Evolutionary conservation across 2,113 vertebrate genomes (phyloP).

Genomic region (Corydoras maculifer): DNA sequence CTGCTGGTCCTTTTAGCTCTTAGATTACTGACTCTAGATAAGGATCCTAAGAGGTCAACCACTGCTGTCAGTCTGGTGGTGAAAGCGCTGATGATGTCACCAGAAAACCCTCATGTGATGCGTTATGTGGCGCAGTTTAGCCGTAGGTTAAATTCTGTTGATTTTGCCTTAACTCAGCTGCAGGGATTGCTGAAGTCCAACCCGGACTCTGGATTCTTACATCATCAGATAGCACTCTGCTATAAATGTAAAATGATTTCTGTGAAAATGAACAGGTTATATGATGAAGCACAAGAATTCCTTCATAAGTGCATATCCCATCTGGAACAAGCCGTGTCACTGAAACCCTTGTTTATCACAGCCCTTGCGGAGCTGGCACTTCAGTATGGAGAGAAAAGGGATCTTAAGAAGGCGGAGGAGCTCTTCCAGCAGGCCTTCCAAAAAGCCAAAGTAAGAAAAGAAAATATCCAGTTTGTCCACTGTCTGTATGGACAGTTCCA

Average conservation of each 20-base stretch:
- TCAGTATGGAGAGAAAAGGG: neutral
- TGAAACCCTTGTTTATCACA: constrained; percentile 17
- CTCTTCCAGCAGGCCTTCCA: constrained; percentile 30
- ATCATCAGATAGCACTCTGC: constrained; percentile 66
- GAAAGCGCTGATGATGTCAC: constrained; percentile 52
- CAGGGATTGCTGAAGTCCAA: constrained; percentile 49
- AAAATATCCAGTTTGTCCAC: neutral
- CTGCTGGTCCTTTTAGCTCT: constrained; percentile 61
- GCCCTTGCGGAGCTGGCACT: constrained; percentile 29
- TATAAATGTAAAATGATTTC: constrained; percentile 43
- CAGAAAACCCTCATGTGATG: constrained; percentile 57
- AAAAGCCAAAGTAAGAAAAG: neutral
- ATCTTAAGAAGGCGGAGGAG: constrained; percentile 15
- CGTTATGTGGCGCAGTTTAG: constrained; percentile 67
- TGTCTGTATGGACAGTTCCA: constrained; percentile 17
- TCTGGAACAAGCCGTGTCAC: constrained; percentile 1
- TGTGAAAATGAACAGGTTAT: neutral
- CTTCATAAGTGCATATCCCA: constrained; percentile 8
- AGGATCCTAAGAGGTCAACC: constrained; percentile 33
- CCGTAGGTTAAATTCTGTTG: constrained; percentile 41
- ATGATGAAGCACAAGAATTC: neutral
- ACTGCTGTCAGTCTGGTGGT: constrained; percentile 47
- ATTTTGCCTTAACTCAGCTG: constrained; percentile 53
- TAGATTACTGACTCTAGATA: constrained; percentile 48
- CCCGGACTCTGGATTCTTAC: constrained; percentile 53